A percentile compares a stretch with the other conserved stretches of the same genome.
These are phyloP conservation scores for Cromileptes altivelis DNA, from an alignment of 2,113 vertebrate species.

Conservation along the genomic window DNA sequence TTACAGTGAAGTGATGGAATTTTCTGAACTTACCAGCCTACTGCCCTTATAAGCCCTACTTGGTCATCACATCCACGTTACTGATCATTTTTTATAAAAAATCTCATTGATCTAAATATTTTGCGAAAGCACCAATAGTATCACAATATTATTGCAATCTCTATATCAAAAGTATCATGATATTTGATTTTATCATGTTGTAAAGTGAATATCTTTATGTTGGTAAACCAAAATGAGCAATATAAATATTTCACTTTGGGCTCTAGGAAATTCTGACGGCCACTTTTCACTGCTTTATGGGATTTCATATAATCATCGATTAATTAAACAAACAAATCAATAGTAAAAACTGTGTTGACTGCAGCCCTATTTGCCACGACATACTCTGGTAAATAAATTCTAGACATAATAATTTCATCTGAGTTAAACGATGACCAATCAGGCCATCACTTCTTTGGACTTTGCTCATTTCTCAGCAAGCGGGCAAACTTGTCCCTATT, in stretches of 20 bases:
- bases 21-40: too few relatives aligned
- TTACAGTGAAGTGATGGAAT: too few relatives aligned
- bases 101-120: too few relatives aligned
- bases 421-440: neutral
- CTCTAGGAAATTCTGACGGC: neutral
- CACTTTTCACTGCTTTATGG: neutral
- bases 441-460: neutral
- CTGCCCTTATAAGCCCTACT: too few relatives aligned
- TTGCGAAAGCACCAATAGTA: too few relatives aligned
- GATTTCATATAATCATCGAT: neutral
- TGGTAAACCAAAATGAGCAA: neutral
- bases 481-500: neutral
- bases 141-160: too few relatives aligned
- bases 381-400: neutral
- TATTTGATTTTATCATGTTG: too few relatives aligned
- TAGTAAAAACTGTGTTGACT: neutral
- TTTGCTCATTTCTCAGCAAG: neutral
- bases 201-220: neutral
- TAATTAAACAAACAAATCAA: too few relatives aligned
- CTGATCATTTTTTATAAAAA: too few relatives aligned
- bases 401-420: neutral
- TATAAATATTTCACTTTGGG: neutral
- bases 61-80: too few relatives aligned
- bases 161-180: too few relatives aligned
- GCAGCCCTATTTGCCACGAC: neutral